These are phyloP conservation scores for Drosophila anomalata DNA, from an alignment of 2,888 invertebrate genomes.

Conservation along the genomic window DNA sequence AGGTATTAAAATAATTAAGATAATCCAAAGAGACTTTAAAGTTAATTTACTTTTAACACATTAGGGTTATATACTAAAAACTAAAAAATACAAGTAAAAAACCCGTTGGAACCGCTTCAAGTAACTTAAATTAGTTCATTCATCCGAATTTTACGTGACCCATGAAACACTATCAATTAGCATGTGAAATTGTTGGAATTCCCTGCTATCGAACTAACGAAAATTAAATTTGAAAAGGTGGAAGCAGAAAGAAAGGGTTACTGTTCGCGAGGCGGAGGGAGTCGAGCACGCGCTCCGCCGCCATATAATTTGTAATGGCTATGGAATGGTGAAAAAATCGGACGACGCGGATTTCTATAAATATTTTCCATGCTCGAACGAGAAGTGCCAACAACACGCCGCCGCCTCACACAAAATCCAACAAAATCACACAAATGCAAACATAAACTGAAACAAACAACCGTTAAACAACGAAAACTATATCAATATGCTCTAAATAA, in stretches of 20 bases:
- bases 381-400: constrained; percentile 49
- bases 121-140: constrained; percentile 41
- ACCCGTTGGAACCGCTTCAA: background rate
- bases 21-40: background rate
- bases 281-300: constrained; percentile 29
- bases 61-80: no score
- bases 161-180: constrained; percentile 52
- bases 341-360: constrained; percentile 64
- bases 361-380: constrained; percentile 58
- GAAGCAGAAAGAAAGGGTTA: constrained; percentile 31
- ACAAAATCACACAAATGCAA: constrained; percentile 14
- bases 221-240: constrained; percentile 41
- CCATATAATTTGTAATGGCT: constrained; percentile 36
- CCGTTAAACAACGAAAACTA: constrained; percentile 78
- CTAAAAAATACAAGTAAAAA: background rate
- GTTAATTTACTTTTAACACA: no score
- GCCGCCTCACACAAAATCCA: constrained; percentile 25
- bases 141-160: constrained; percentile 36
- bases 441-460: constrained; percentile 61
- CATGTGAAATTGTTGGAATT: constrained; percentile 60
- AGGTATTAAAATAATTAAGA: background rate
- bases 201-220: constrained; percentile 36
- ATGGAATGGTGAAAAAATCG: constrained; percentile 26
- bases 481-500: constrained; percentile 81
- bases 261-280: constrained; percentile 42